Conservation (phyloP, 2,888 invertebrate species). For the Zaprionus lineosus region DNA sequence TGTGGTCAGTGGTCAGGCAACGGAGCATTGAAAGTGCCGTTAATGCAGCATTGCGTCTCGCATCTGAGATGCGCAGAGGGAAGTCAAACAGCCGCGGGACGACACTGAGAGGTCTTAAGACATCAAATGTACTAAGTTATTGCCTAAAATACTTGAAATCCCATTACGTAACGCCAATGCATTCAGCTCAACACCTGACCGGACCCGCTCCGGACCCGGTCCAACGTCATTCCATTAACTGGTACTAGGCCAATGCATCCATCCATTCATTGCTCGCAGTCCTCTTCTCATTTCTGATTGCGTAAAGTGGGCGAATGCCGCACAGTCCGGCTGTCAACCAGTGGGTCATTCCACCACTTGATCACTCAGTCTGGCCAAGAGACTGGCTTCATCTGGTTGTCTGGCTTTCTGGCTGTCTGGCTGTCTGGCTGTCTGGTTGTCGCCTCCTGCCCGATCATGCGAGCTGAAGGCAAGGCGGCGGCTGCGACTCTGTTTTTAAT, state of each 20-base stretch:
- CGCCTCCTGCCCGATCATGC: too few relatives aligned
- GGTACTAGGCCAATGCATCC: slow-evolving; percentile 17
- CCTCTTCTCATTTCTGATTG: slow-evolving; percentile 14
- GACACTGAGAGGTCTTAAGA: slow-evolving; percentile 3
- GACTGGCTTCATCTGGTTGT: slow-evolving; percentile 12
- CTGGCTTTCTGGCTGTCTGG: too few relatives aligned
- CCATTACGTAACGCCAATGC: slow-evolving; percentile 29
- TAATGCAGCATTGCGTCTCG: slow-evolving; percentile 19
- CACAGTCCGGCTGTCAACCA: neutral
- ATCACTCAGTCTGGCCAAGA: slow-evolving; percentile 13
- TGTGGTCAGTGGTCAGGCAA: slow-evolving; percentile 21
- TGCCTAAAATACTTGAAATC: slow-evolving; percentile 26
- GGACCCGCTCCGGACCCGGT: slow-evolving; percentile 6
- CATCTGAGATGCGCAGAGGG: slow-evolving; percentile 6
- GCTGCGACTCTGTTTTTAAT: too few relatives aligned
- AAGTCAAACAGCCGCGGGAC: neutral
- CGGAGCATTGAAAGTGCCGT: slow-evolving; percentile 42
- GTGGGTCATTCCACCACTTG: neutral
- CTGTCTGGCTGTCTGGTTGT: too few relatives aligned
- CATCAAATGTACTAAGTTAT: slow-evolving; percentile 33
- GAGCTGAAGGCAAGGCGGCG: too few relatives aligned
- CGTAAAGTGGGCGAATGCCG: slow-evolving; percentile 14
- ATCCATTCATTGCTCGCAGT: neutral
- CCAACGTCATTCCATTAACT: slow-evolving; percentile 11
- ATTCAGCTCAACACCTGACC: slow-evolving; percentile 29